phyloP scores from a whole-genome alignment of 2,888 invertebrate species.

The Cosmopolites sordidus region DNA sequence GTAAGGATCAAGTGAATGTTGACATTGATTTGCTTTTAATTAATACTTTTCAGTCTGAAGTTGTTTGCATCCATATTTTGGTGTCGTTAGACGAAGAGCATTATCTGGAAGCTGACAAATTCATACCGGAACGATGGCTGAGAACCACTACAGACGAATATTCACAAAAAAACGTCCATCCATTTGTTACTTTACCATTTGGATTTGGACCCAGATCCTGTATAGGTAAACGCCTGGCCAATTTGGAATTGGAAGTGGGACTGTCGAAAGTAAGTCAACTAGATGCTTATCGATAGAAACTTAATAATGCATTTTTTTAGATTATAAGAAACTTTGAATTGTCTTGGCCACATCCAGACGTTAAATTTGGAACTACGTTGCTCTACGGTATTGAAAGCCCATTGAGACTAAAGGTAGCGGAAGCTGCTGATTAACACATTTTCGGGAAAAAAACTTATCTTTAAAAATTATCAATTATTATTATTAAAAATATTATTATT shows the following conservation, averaged over 20 bases:
- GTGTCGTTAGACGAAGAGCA: slow-evolving; percentile 21
- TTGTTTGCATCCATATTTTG: slow-evolving; percentile 21
- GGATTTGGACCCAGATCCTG: slow-evolving; percentile 66
- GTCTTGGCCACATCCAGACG: slow-evolving; percentile 39
- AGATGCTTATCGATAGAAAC: too few species aligned
- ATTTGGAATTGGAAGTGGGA: slow-evolving; percentile 51
- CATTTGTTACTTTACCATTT: slow-evolving; percentile 62
- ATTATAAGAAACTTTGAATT: slow-evolving; percentile 33
- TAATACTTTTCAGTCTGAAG: slow-evolving; percentile 26
- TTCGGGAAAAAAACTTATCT: too few species aligned
- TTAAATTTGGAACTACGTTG: slow-evolving; percentile 29
- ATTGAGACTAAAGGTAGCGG: slow-evolving; percentile 23
- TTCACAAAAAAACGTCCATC: slow-evolving; percentile 44
- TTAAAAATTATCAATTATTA: too few species aligned
- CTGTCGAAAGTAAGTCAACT: slow-evolving; percentile 37
- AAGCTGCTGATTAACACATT: too few species aligned
- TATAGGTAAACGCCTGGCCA: slow-evolving; percentile 67
- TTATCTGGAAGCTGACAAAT: slow-evolving; percentile 32
- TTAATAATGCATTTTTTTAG: slow-evolving; percentile 1
- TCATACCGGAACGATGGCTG: slow-evolving; percentile 40
- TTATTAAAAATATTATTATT: too few species aligned
- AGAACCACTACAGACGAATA: slow-evolving; percentile 30
- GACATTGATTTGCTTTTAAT: not conserved
- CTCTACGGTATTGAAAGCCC: slow-evolving; percentile 35
- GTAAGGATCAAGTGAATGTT: slow-evolving; percentile 32